Conservation (phyloP, 2,113 vertebrate species). For the Larimichthys crocea region DNA sequence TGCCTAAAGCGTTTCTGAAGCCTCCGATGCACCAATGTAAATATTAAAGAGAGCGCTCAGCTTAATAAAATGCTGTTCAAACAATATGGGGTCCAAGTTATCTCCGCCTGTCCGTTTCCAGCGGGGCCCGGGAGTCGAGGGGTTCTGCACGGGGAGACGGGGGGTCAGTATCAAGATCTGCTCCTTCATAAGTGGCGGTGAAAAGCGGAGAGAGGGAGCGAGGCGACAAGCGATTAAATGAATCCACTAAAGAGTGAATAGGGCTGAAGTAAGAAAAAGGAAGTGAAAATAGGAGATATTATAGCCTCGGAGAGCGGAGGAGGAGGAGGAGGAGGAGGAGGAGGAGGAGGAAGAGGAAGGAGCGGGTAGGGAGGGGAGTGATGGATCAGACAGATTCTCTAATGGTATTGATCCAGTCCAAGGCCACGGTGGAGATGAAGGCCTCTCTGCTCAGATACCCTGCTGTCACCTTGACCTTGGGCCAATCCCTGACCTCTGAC, state of each 20-base stretch:
- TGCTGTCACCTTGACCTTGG: constrained; percentile 95
- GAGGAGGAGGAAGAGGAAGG: background rate
- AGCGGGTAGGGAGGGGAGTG: constrained; percentile 47
- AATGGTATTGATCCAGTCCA: constrained; percentile 92
- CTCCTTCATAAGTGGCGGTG: constrained; percentile 56
- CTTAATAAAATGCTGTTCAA: constrained; percentile 87
- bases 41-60: constrained; percentile 84
- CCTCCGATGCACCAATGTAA: constrained; percentile 85
- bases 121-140: constrained; percentile 36
- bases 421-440: constrained; percentile 89
- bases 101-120: constrained; percentile 72
- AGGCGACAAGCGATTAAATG: constrained; percentile 70
- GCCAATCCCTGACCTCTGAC: constrained; percentile 86
- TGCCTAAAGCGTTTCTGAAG: constrained; percentile 83
- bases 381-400: constrained; percentile 87
- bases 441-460: constrained; percentile 82
- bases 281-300: constrained; percentile 47
- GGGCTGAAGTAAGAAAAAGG: constrained; percentile 59
- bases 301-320: constrained; percentile 27
- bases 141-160: constrained; percentile 41
- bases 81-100: constrained; percentile 83
- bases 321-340: background rate
- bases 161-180: constrained; percentile 77
- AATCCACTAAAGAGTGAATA: constrained; percentile 62
- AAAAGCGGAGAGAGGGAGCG: constrained; percentile 36